Evolutionary conservation across 1,140 invertebrate genomes (phyloP), one percentile per base, ranked within the genome.

Genomic region (Metaphire vulgaris): DNA sequence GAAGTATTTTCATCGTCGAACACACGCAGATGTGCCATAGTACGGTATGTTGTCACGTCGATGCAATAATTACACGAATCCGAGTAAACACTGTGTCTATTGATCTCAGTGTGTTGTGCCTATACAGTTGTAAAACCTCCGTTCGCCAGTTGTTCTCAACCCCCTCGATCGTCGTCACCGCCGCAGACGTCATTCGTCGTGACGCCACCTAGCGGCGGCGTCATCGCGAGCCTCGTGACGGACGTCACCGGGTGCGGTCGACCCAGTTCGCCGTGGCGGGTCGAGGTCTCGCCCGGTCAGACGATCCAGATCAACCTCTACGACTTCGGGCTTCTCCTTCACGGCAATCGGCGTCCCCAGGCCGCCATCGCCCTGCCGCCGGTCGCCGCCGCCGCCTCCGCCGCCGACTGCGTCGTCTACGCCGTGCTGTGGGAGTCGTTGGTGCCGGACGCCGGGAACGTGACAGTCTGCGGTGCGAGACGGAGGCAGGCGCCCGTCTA

Each of bases 261-360:
- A n/a, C 2, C 30, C 15, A 32, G 66, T 28, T 32, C n/a, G 12
- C 75, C 75, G 16, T 76, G 75, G 75, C 33, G 32, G 1, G 33
- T 76, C 75, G 41, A 76, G 28, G 75, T 70, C 32, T 32, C 14
- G 14, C 67, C 32, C 2, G 75, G 75, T n/a, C 75, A 76, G 68
- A 30, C 29, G n/a, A 72, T 76, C 66, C 29, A 69, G 2, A 29
- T 76, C 21, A 76, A 67, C 32, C 69, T 76, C 21, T 69, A 41
- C 32, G 75, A 72, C 14, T 76, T 76, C 31, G 30, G 29, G 21
- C 28, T 71, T 31, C 41, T n/a, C n/a, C n/a, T n/a, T n/a, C n/a
- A n/a, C n/a, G n/a, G n/a, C n/a, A n/a, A n/a, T n/a, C n/a, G n/a
- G n/a, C n/a, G n/a, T n/a, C n/a, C n/a, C n/a, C n/a, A n/a, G n/a